These are phyloP conservation scores for Pachyramphus minor DNA, from an alignment of 2,113 vertebrate species.

Conservation along the genomic window DNA sequence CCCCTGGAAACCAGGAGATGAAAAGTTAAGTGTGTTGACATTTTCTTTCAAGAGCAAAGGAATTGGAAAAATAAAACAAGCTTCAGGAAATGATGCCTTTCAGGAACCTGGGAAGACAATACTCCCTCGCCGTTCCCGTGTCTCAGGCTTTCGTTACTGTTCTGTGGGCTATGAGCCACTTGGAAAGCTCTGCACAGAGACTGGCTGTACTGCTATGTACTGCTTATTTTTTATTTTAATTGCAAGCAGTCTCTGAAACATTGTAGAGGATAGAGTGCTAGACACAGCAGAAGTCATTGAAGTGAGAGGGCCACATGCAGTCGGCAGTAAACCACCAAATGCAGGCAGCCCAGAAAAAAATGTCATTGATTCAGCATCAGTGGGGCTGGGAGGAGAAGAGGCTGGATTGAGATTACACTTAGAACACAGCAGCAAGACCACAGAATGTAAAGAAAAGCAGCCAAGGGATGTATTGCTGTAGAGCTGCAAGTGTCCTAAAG, in stretches of 20 bases:
- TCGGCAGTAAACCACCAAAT: conserved; percentile 67
- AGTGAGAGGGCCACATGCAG: conserved; percentile 66
- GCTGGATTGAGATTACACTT: neutral
- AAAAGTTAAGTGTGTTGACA: neutral
- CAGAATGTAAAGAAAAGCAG: neutral
- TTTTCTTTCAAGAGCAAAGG: neutral
- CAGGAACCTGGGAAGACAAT: neutral
- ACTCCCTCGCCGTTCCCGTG: neutral
- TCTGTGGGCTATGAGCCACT: neutral
- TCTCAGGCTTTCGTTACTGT: neutral
- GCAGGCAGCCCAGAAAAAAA: conserved; percentile 65
- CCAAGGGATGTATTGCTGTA: neutral
- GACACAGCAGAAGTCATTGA: conserved; percentile 75
- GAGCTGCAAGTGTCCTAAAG: neutral
- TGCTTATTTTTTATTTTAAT: conserved; percentile 73
- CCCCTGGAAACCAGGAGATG: neutral
- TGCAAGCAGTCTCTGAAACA: conserved; percentile 69
- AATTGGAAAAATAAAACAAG: neutral
- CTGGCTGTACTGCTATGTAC: conserved; percentile 57
- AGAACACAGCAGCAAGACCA: neutral
- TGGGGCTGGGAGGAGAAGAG: neutral
- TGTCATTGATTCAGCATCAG: conserved; percentile 60
- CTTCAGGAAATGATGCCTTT: neutral
- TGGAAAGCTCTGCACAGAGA: neutral
- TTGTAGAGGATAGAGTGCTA: conserved; percentile 65